These are phyloP conservation scores for Alosa sapidissima DNA, from an alignment of 2,797 vertebrate species.

Conservation along the genomic window DNA sequence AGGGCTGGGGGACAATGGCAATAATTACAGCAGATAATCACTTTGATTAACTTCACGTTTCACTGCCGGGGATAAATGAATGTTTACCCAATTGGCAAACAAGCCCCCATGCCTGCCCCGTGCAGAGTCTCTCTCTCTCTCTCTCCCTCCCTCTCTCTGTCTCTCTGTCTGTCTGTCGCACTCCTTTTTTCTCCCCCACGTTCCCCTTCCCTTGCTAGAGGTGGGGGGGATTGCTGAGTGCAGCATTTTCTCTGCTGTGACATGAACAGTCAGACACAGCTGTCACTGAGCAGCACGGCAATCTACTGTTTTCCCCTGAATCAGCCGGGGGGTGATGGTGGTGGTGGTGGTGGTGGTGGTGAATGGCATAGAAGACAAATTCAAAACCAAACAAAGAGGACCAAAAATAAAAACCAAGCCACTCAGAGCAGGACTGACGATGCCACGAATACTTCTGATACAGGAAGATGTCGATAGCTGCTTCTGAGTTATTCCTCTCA, in stretches of 20 bases:
- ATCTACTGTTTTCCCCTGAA: not conserved
- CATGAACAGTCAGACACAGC: slow-evolving; percentile 46
- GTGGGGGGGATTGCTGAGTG: slow-evolving; percentile 66
- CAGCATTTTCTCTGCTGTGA: slow-evolving; percentile 42
- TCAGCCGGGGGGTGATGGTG: not conserved
- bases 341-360: not conserved
- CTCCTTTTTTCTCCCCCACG: slow-evolving; percentile 3
- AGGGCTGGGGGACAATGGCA: slow-evolving; percentile 52
- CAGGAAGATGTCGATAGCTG: not conserved
- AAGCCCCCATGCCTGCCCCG: slow-evolving; percentile 43
- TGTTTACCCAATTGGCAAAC: slow-evolving; percentile 73
- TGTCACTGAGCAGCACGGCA: not conserved
- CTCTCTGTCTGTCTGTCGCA: not conserved
- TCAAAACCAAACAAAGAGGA: not conserved
- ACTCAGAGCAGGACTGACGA: not conserved
- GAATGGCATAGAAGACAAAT: not conserved
- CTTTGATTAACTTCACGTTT: slow-evolving; percentile 75
- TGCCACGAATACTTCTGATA: not conserved
- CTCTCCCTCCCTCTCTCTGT: not conserved
- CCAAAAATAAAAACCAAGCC: not conserved
- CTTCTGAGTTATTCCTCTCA: no score
- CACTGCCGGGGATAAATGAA: slow-evolving; percentile 72
- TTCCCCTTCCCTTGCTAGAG: slow-evolving; percentile 27
- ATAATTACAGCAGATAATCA: slow-evolving; percentile 70
- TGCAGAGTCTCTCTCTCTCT: not conserved